Conservation (phyloP, 2,113 vertebrate species). For the Charadrius vociferus region DNA sequence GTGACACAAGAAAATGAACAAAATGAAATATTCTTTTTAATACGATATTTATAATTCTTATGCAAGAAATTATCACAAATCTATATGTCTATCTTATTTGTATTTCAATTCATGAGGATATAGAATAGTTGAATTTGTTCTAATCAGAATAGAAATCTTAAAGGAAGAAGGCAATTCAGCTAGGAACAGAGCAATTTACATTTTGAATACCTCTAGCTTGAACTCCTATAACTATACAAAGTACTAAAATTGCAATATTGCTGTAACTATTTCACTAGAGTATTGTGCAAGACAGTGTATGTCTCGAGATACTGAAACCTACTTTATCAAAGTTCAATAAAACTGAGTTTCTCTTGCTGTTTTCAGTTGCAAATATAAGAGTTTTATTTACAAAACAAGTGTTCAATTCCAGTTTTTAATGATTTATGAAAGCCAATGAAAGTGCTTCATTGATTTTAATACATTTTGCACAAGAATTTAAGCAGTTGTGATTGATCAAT, state of each 20-base stretch:
- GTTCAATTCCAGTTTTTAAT: neutral
- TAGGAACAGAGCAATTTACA: neutral
- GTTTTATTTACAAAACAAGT: neutral
- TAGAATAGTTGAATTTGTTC: neutral
- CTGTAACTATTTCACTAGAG: neutral
- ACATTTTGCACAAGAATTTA: neutral
- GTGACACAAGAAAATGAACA: neutral
- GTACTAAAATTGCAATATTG: neutral
- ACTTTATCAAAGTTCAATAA: neutral
- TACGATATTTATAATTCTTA: neutral
- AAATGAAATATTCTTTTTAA: neutral
- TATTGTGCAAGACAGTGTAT: neutral
- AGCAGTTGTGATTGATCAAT: neutral
- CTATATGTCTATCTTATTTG: neutral
- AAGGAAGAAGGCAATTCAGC: neutral
- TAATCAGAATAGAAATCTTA: neutral
- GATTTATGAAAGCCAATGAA: neutral
- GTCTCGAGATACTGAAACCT: neutral
- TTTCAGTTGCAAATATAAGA: neutral
- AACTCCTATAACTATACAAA: neutral
- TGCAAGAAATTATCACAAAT: neutral
- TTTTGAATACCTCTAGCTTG: neutral
- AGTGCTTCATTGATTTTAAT: neutral
- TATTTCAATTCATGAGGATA: neutral
- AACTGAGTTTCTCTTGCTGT: neutral